phyloP scores from a whole-genome alignment of 2,888 invertebrate species.

The Pinctada fucata region DNA sequence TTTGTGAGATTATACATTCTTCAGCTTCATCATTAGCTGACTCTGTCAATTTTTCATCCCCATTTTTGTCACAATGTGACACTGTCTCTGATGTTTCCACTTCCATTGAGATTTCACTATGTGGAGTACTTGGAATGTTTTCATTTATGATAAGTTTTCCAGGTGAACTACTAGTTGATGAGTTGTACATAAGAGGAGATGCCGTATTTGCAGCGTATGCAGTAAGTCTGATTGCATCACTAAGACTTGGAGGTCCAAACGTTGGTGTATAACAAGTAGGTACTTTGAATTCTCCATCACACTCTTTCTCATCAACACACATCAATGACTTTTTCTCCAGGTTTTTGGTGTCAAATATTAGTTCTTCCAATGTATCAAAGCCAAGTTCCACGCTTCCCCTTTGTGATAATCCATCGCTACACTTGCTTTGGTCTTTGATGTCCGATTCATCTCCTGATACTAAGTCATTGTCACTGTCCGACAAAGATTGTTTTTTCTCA shows the following conservation, averaged over 20 bases:
- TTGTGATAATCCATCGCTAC: neutral
- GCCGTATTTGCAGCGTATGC: neutral
- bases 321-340: neutral
- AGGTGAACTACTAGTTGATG: neutral
- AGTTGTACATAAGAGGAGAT: neutral
- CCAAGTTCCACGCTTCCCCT: neutral
- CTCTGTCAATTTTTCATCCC: no score
- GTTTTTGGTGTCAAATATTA: neutral
- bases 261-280: neutral
- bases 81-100: no score
- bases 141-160: neutral
- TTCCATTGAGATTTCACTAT: neutral
- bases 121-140: neutral
- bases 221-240: neutral
- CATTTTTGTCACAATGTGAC: no score
- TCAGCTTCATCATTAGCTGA: no score
- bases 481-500: no score
- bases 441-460: neutral
- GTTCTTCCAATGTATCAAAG: neutral
- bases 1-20: no score
- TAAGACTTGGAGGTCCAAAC: neutral
- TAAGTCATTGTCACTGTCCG: neutral
- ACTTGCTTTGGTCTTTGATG: no score
- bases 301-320: neutral
- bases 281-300: neutral